Evolutionary conservation across 2,888 invertebrate genomes (phyloP).

Genomic region (Dynastes maya): DNA sequence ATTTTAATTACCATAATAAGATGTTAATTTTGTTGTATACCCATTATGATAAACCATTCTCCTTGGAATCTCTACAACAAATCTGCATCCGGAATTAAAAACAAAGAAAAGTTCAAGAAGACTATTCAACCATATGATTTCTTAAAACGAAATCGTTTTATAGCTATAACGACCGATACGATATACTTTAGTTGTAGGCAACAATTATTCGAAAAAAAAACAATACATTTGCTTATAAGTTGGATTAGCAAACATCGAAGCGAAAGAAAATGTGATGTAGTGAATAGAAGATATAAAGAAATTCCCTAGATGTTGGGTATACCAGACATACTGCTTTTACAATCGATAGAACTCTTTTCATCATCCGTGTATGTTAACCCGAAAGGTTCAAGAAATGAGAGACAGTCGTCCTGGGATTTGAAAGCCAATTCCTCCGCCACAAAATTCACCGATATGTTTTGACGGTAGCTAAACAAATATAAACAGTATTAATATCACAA

Average conservation of each 20-base stretch:
- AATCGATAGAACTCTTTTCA: constrained; percentile 86
- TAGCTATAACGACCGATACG: constrained; percentile 31
- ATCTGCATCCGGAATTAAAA: constrained; percentile 39
- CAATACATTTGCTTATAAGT: background rate
- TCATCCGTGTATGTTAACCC: constrained; percentile 82
- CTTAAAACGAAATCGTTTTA: constrained; percentile 44
- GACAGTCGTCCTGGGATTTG: constrained; percentile 85
- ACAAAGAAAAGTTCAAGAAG: constrained; percentile 28
- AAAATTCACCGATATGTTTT: constrained; percentile 89
- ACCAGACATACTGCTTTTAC: constrained; percentile 84
- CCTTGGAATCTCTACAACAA: constrained; percentile 42
- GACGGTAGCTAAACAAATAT: constrained; percentile 87
- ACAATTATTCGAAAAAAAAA: background rate
- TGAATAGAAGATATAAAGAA: constrained; percentile 12
- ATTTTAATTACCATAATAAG: constrained; percentile 21
- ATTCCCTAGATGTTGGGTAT: constrained; percentile 73
- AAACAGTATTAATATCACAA: constrained; percentile 49
- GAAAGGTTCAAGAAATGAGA: constrained; percentile 90
- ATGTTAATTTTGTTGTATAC: constrained; percentile 18
- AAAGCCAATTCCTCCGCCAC: constrained; percentile 92
- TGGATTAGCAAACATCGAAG: background rate
- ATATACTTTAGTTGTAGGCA: constrained; percentile 21
- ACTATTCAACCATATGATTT: constrained; percentile 43
- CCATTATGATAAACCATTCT: constrained; percentile 22
- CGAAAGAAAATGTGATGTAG: constrained; percentile 5